Percentiles rank a stretch among this genome's conserved stretches.
Conservation (phyloP, 2,888 invertebrate species). For the Plemyria rubiginata region DNA sequence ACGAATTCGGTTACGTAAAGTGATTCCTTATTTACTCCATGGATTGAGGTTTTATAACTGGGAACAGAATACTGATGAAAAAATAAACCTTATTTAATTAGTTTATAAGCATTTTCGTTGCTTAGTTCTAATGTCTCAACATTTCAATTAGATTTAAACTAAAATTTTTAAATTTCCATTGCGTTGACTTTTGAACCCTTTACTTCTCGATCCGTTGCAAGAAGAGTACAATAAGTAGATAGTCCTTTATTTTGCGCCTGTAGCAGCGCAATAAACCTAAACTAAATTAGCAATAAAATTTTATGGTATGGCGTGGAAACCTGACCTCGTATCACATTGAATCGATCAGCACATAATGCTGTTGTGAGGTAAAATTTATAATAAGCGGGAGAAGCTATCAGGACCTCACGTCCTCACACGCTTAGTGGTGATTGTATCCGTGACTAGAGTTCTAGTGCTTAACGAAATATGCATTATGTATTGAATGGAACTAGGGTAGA, state of each 20-base stretch:
- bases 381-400: slow-evolving; percentile 48
- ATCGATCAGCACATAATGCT: slow-evolving; percentile 56
- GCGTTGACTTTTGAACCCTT: background rate
- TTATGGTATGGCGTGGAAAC: slow-evolving; percentile 55
- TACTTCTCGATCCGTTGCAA: background rate
- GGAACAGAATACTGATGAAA: background rate
- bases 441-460: slow-evolving; percentile 51
- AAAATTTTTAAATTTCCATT: no score
- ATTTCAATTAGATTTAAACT: no score
- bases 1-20: slow-evolving; percentile 56
- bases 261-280: slow-evolving; percentile 40
- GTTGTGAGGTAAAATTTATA: slow-evolving; percentile 64
- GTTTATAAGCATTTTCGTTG: no score
- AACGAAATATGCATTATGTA: slow-evolving; percentile 5
- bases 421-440: slow-evolving; percentile 64
- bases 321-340: slow-evolving; percentile 63
- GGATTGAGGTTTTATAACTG: slow-evolving; percentile 29
- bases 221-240: slow-evolving; percentile 19
- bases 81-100: slow-evolving; percentile 20
- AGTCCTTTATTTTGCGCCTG: slow-evolving; percentile 39
- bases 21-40: slow-evolving; percentile 50
- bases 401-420: slow-evolving; percentile 59
- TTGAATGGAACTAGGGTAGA: background rate
- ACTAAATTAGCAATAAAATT: slow-evolving; percentile 64
- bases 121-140: no score